Conservation (phyloP, 1,140 invertebrate genomes). For the Drosophila melanica region DNA sequence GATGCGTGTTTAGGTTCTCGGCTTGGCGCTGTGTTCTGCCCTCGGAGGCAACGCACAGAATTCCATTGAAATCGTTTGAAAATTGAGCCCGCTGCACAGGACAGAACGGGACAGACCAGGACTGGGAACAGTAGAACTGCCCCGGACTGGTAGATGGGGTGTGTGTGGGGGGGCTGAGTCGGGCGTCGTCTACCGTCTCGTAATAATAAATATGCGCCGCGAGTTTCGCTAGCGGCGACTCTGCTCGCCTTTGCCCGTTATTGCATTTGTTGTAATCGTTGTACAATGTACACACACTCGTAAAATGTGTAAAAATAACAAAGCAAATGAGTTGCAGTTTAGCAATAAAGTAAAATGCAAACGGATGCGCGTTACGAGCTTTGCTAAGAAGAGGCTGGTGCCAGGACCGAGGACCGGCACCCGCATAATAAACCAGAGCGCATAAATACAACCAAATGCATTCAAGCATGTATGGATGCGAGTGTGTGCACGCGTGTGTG, state of each 20-base stretch:
- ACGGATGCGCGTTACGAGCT: conserved; percentile 60
- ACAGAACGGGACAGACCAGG: background rate
- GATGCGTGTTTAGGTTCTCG: conserved; percentile 57
- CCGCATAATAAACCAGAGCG: conserved; percentile 74
- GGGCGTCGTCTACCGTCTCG: conserved; percentile 64
- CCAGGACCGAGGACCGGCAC: conserved; percentile 42
- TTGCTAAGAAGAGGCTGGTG: conserved; percentile 36
- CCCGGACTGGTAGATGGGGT: background rate
- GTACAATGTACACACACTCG: conserved; percentile 52
- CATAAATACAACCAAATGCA: conserved; percentile 4
- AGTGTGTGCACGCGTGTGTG: too few relatives aligned
- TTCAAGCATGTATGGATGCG: background rate
- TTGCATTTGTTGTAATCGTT: conserved; percentile 32
- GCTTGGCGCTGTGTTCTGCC: conserved; percentile 47
- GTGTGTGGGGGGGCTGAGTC: conserved; percentile 14
- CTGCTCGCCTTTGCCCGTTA: conserved; percentile 23
- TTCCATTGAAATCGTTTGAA: conserved; percentile 81
- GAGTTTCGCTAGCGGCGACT: conserved; percentile 49
- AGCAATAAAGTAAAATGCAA: conserved; percentile 58
- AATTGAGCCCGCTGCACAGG: conserved; percentile 63
- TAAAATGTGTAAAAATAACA: conserved; percentile 80
- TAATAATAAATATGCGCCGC: conserved; percentile 75
- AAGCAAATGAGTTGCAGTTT: conserved; percentile 73
- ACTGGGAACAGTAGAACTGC: conserved; percentile 3
- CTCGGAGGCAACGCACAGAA: conserved; percentile 43